Percentiles rank a stretch among this genome's conserved stretches.
Evolutionary conservation across 2,113 vertebrate genomes (phyloP).

Genomic region (Clarias magur): DNA sequence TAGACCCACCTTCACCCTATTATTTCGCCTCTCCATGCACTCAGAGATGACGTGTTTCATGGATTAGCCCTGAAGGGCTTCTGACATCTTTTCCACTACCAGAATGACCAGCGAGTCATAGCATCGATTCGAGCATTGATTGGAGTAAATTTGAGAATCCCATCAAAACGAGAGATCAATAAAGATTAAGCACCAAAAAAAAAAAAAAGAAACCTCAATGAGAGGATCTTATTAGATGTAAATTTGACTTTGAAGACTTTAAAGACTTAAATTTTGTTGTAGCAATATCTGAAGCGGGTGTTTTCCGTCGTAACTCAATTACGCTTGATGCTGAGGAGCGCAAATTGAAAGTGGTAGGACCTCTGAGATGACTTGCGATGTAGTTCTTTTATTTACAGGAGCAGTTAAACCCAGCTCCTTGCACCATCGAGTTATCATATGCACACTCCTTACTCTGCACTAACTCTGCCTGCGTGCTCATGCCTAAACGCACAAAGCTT

Average conservation of each 20-base stretch:
- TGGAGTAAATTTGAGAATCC: conserved; percentile 44
- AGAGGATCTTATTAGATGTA: conserved; percentile 30
- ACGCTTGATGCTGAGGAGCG: background rate
- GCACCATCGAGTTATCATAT: background rate
- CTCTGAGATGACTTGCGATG: background rate
- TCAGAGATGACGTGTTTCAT: conserved; percentile 27
- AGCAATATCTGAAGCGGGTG: conserved; percentile 1
- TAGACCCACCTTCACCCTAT: conserved; percentile 34
- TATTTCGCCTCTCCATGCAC: conserved; percentile 22
- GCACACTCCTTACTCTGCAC: background rate
- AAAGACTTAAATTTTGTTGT: conserved; percentile 14
- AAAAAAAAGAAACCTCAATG: background rate
- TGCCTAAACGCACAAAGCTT: background rate
- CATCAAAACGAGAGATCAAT: conserved; percentile 49
- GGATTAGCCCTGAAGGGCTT: conserved; percentile 41
- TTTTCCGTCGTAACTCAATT: conserved; percentile 18
- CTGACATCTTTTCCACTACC: conserved; percentile 30
- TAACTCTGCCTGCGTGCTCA: background rate
- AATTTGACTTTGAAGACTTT: conserved; percentile 12
- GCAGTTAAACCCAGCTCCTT: background rate
- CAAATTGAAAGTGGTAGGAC: conserved; percentile 13
- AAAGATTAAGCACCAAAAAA: conserved; percentile 21
- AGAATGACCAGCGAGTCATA: conserved; percentile 20
- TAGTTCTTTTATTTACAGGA: background rate
- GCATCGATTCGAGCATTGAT: conserved; percentile 43